A percentile compares a stretch with the other conserved stretches of the same genome.
Evolutionary conservation across 2,888 invertebrate genomes (phyloP).

Genomic region (Lithophane leautieri): DNA sequence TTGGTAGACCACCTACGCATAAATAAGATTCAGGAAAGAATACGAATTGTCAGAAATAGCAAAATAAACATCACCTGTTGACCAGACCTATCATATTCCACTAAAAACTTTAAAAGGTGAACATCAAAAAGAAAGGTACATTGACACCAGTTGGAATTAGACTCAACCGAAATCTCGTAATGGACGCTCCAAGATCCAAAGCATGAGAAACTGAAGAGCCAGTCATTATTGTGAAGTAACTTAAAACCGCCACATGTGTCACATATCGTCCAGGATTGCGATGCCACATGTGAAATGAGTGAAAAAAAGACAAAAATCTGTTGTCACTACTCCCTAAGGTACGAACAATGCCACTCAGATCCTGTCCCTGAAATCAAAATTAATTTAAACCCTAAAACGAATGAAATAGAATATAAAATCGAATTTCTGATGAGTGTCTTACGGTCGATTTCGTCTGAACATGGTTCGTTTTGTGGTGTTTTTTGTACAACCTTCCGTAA

Average conservation of each 20-base stretch:
- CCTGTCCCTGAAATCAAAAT: slow-evolving; percentile 61
- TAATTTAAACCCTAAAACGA: slow-evolving; percentile 75
- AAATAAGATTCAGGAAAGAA: slow-evolving; percentile 15
- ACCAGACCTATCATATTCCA: slow-evolving; percentile 79
- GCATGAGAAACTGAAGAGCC: slow-evolving; percentile 87
- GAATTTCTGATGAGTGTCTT: slow-evolving; percentile 68
- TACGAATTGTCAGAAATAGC: slow-evolving; percentile 56
- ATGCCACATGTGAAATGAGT: slow-evolving; percentile 89
- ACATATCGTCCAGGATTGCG: slow-evolving; percentile 90
- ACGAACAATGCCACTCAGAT: slow-evolving; percentile 86
- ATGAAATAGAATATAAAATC: slow-evolving; percentile 72
- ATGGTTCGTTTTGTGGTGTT: slow-evolving; percentile 81
- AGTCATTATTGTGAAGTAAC: slow-evolving; percentile 89
- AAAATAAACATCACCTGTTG: slow-evolving; percentile 81
- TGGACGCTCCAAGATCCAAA: slow-evolving; percentile 77
- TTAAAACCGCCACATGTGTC: slow-evolving; percentile 89
- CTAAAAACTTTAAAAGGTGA: slow-evolving; percentile 77
- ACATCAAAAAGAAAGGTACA: slow-evolving; percentile 85
- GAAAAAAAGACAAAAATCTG: slow-evolving; percentile 88
- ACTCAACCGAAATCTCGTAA: slow-evolving; percentile 79
- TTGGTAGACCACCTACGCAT: slow-evolving; percentile 1
- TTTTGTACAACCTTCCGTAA: slow-evolving; percentile 89
- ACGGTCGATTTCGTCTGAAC: slow-evolving; percentile 84
- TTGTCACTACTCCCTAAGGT: slow-evolving; percentile 89
- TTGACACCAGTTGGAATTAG: slow-evolving; percentile 76